Evolutionary conservation across 2,113 vertebrate species (phyloP).

Genomic region (Melanocharis versteri): DNA sequence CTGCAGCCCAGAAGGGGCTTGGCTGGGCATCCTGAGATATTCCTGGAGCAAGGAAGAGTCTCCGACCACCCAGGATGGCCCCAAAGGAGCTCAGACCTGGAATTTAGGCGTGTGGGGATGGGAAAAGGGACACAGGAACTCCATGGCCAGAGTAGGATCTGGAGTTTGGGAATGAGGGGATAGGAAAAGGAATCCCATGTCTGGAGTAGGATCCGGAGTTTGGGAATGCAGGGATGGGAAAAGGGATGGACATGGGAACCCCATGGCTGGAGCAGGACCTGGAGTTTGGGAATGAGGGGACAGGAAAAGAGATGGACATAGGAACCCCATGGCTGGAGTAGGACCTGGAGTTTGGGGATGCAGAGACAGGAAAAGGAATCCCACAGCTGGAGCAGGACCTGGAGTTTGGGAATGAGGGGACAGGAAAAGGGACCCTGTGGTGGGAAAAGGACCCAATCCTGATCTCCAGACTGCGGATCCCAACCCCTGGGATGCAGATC

Average conservation of each 20-base stretch:
- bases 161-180: not conserved
- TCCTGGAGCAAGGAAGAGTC: not conserved
- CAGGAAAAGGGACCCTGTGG: not conserved
- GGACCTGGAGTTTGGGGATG: not conserved
- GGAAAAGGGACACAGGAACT: not conserved
- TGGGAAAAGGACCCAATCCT: fast-evolving
- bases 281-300: too few species aligned
- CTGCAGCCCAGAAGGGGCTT: not conserved
- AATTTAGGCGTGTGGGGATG: not conserved
- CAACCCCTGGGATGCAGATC: not conserved
- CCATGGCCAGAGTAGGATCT: not conserved
- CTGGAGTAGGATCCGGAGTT: not conserved
- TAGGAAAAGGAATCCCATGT: too few species aligned
- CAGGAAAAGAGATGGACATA: not conserved
- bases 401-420: too few species aligned
- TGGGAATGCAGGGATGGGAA: too few species aligned
- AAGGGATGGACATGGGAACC: too few species aligned
- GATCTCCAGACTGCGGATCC: not conserved
- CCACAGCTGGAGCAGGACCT: not conserved
- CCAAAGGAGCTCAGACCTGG: not conserved
- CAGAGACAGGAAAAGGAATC: not conserved
- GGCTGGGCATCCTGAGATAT: fast-evolving
- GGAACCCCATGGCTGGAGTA: not conserved
- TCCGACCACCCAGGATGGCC: too few species aligned
- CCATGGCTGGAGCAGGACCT: too few species aligned